phyloP scores from a whole-genome alignment of 2,888 invertebrate genomes.

The Odontomyia ornata region DNA sequence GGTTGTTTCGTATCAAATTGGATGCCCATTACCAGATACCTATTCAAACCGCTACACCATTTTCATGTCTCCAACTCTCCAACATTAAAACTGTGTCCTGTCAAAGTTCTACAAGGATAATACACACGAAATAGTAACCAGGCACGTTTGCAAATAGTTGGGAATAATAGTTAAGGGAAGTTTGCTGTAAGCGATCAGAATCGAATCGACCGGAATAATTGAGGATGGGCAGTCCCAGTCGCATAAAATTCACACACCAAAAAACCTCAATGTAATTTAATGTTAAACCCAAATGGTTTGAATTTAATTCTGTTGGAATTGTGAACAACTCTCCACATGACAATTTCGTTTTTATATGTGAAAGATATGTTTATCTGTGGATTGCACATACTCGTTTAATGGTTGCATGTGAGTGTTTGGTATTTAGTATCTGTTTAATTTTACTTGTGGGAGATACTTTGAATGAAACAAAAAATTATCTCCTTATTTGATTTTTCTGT shows the following conservation, averaged over 20 bases:
- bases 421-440: no score
- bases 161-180: background rate
- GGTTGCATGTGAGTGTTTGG: no score
- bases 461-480: no score
- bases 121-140: no score
- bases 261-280: constrained; percentile 33
- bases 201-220: constrained; percentile 29
- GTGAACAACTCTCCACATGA: constrained; percentile 6
- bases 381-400: no score
- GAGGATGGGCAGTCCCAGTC: background rate
- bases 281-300: constrained; percentile 31
- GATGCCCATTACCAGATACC: constrained; percentile 26
- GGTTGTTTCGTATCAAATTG: constrained; percentile 11
- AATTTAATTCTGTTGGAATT: constrained; percentile 23
- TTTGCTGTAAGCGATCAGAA: constrained; percentile 18
- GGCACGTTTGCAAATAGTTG: background rate
- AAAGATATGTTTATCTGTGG: no score
- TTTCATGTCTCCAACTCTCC: background rate
- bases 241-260: constrained; percentile 30
- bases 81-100: background rate
- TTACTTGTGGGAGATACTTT: no score
- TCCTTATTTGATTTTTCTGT: no score
- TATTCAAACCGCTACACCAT: background rate
- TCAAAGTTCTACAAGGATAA: no score
- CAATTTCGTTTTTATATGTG: background rate